Conservation (phyloP, 2,888 invertebrate genomes). For the Piscicola geometra region DNA sequence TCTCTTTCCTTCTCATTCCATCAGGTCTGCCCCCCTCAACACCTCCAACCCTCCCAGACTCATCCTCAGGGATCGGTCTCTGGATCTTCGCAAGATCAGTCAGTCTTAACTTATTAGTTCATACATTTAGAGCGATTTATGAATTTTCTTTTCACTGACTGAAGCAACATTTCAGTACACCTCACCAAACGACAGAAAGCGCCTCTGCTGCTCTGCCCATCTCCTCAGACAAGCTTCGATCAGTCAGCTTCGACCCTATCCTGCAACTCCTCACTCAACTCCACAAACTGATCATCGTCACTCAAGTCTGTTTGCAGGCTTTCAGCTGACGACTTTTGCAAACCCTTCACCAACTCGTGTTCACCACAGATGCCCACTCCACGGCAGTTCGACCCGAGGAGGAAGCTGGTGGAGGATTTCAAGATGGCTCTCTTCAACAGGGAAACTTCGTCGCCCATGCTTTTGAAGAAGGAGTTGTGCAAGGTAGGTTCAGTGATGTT, state of each 20-base stretch:
- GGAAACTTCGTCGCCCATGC: conserved; percentile 50
- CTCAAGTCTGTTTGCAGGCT: conserved; percentile 39
- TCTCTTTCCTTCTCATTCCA: background rate
- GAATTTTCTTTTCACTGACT: too few relatives aligned
- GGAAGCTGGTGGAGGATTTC: conserved; percentile 53
- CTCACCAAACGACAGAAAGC: conserved; percentile 44
- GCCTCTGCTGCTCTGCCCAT: conserved; percentile 50
- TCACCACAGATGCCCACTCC: conserved; percentile 52
- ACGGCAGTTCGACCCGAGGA: conserved; percentile 49
- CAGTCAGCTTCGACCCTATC: conserved; percentile 53
- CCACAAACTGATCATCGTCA: conserved; percentile 53
- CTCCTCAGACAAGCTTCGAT: conserved; percentile 51
- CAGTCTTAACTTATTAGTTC: conserved; percentile 29
- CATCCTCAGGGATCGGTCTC: background rate
- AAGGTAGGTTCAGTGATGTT: conserved; percentile 46
- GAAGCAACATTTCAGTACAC: background rate
- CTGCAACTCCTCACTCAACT: conserved; percentile 53
- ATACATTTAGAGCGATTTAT: too few relatives aligned
- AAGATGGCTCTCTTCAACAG: conserved; percentile 52
- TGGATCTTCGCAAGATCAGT: background rate
- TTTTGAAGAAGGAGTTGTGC: conserved; percentile 52
- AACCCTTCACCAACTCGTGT: background rate
- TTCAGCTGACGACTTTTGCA: background rate
- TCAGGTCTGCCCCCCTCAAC: conserved; percentile 15
- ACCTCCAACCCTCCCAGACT: conserved; percentile 9